Evolutionary conservation across 2,888 invertebrate species (phyloP), one percentile per base, ranked within the genome.

Genomic region (Gari tellinella): DNA sequence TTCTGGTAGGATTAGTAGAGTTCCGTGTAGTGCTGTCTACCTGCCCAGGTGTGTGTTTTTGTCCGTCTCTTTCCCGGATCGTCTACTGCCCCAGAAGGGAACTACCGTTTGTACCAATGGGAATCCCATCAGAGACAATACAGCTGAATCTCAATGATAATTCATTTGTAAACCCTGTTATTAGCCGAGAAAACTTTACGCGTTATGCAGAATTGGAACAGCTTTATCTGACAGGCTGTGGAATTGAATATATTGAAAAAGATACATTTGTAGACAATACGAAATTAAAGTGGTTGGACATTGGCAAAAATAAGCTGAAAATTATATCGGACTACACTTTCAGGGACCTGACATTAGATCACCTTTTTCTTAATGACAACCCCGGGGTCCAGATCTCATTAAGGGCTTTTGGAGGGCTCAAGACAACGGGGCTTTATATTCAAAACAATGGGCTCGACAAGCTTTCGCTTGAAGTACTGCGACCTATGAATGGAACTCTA

Each of bases 321-420:
- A 81, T 84, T 17, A 80, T 91, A 21, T 83, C 87, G n/a, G 90
- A 89, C 53, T 88, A 77, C 57, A 89, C 90, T 14, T 91, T 91
- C 83, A 81, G 89, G 46, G 91, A 90, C 19, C 75, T 91, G 55
- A 81, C 82, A 37, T 74, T 91, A 31, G 83, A 88, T 53, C 89
- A 91, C 82, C 77, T 91, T 58, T 90, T 91, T 73, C 75, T 91
- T 14, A 90, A 90, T 80, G 90, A 89, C 61, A 91, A 91, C 72
- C 82, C 86, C 2, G 87, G 89, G 45, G 83, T 91, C 25, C 80
- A 82, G 49, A 73, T 91, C 21, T 74, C 85, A 0, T 67, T 81
- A 17, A 82, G 86, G 46, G 89, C 90, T 12, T 91, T 91, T 69
- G 79, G 76, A 0, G 90, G 89, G 17, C 77, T 91, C 45, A 81